Evolutionary conservation across 2,113 vertebrate species (phyloP), one percentile per base, ranked within the genome.

Genomic region (Cephalopterus ornatus): DNA sequence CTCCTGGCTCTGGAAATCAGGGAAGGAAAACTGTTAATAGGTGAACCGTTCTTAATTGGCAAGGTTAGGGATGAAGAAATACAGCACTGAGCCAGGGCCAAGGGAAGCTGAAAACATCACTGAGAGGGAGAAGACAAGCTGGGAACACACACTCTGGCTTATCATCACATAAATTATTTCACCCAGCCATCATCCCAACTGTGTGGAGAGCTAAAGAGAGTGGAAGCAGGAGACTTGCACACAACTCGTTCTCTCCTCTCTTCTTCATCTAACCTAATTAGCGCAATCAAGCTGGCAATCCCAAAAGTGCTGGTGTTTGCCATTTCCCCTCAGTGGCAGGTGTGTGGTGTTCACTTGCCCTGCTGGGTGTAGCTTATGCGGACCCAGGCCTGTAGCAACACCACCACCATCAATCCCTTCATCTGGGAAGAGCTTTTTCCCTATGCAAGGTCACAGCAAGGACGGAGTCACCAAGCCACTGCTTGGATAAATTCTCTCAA

Each of bases 1-100:
- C 98, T 92, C 99, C 99, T 2, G 99, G 99, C 33, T 95, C 99
- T 99, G 92, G 95, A 97, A 42, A 97, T 81, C 58, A 95, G 88
- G 85, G 92, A 85, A 79, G 86, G 66, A 89, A 87, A 80, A 58
- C 55, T 97, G 92, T 98, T 88, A 96, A 67, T 23, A 53, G 46
- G 5, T 58, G 17, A 74, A 58, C 53, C 35, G 20, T 27, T 11
- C 35, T 47, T 73, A 37, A 85, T 86, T 93, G 66, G 89, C 62
- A 82, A 80, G 47, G 85, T 56, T 65, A 81, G 68, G 55, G 66
- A 63, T 80, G 42, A 42, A 87, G 87, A 83, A 84, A 78, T 33
- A 41, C 59, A 76, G 61, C 28, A 32, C n/a, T 14, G 67, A 87
- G 85, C 30, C 3, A 1, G 70, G 88, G 81, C 83, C 67, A 44